phyloP scores from a whole-genome alignment of 2,113 vertebrate genomes.

The Mesembrinibis cayennensis region DNA sequence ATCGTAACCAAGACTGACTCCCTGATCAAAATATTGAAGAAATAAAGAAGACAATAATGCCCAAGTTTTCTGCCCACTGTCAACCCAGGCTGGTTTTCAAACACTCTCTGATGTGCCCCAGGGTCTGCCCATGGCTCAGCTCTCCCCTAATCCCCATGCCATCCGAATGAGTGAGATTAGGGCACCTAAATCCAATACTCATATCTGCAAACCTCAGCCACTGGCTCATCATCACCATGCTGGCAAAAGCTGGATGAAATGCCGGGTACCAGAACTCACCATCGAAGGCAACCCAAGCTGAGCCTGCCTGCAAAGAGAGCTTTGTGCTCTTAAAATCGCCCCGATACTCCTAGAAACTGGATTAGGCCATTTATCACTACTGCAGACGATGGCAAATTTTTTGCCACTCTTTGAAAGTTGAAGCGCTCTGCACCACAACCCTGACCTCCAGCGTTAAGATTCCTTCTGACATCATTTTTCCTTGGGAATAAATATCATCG shows the following conservation, averaged over 20 bases:
- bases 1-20: conserved; percentile 28
- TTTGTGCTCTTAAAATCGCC: not conserved
- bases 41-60: conserved; percentile 16
- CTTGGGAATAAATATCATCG: not conserved
- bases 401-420: not conserved
- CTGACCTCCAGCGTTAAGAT: accelerated
- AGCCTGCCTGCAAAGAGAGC: not conserved
- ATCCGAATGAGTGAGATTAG: not conserved
- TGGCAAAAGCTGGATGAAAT: not conserved
- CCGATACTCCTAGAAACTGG: not conserved
- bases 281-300: not conserved
- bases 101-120: not conserved
- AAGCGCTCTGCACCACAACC: accelerated
- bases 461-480: not conserved
- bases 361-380: not conserved
- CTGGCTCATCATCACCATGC: accelerated
- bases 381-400: not conserved
- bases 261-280: accelerated
- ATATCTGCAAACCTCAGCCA: not conserved
- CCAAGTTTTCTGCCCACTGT: not conserved
- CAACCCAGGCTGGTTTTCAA: not conserved
- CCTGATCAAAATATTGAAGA: conserved; percentile 59
- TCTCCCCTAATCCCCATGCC: not conserved
- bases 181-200: not conserved
- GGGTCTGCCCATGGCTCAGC: not conserved